Evolutionary conservation across 2,797 vertebrate species (phyloP).

Genomic region (Carcharodon carcharias): DNA sequence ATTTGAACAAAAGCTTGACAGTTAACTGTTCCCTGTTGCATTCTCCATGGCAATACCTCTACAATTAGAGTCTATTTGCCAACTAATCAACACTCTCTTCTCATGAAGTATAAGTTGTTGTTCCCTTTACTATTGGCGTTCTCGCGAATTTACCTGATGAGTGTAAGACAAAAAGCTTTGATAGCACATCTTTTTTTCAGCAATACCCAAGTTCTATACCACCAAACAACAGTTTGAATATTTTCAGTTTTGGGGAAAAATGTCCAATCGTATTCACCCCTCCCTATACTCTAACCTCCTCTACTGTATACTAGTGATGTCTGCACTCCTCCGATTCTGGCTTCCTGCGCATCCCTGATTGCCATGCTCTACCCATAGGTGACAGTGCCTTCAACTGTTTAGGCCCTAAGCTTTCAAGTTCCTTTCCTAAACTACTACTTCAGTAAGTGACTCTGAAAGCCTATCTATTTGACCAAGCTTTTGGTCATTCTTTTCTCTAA

Average conservation of each 20-base stretch:
- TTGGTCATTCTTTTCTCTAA: background rate
- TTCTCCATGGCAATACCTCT: no score
- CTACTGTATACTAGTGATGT: background rate
- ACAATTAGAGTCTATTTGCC: no score
- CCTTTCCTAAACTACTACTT: background rate
- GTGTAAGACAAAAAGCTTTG: no score
- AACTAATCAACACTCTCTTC: no score
- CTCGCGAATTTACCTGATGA: no score
- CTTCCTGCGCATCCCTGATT: background rate
- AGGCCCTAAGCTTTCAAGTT: background rate
- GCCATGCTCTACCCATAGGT: background rate
- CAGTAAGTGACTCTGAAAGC: background rate
- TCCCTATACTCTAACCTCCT: background rate
- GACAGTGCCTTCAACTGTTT: background rate
- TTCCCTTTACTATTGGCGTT: no score
- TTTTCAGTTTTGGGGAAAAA: background rate
- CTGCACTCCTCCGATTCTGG: background rate
- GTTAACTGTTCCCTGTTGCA: no score
- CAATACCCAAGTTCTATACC: no score
- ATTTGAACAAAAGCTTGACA: no score
- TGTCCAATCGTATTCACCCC: background rate
- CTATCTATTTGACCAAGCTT: background rate
- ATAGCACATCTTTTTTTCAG: no score
- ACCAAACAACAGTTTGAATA: no score
- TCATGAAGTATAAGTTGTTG: no score